These are phyloP conservation scores for Tinea pellionella DNA, from an alignment of 2,888 invertebrate genomes.

Conservation along the genomic window DNA sequence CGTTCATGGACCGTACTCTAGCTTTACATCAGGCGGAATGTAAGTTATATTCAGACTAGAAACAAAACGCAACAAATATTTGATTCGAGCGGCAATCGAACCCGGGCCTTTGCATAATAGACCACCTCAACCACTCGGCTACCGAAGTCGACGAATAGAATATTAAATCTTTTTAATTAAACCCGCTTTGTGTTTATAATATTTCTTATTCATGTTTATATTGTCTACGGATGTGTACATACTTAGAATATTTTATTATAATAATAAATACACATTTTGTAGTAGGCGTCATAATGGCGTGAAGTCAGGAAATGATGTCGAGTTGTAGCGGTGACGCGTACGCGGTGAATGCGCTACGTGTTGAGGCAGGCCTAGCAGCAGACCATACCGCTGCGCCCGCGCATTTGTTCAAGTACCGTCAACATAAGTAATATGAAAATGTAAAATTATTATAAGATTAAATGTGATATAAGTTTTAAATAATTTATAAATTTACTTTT, in stretches of 20 bases:
- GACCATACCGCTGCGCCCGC: slow-evolving; percentile 23
- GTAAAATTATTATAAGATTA: neutral
- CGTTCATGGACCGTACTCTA: no score
- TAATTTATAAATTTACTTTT: no score
- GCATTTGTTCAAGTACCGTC: slow-evolving; percentile 26
- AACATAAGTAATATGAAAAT: slow-evolving; percentile 23
- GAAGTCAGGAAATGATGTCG: neutral
- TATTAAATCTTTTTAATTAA: no score
- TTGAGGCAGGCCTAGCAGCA: slow-evolving; percentile 56
- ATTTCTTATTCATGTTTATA: neutral
- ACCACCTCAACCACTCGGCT: no score
- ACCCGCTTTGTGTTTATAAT: no score
- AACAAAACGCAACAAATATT: no score
- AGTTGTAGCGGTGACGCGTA: slow-evolving; percentile 16
- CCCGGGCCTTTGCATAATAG: no score
- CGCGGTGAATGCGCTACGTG: slow-evolving; percentile 41
- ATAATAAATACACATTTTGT: neutral
- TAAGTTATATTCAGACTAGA: no score
- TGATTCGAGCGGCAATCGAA: no score
- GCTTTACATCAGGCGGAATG: no score
- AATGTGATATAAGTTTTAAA: no score
- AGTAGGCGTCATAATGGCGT: slow-evolving; percentile 10
- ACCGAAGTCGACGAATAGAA: no score
- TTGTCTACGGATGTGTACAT: neutral
- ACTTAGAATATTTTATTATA: neutral